Evolutionary conservation across 2,113 vertebrate species (phyloP), one percentile per base, ranked within the genome.

Genomic region (Aptenodytes forsteri): DNA sequence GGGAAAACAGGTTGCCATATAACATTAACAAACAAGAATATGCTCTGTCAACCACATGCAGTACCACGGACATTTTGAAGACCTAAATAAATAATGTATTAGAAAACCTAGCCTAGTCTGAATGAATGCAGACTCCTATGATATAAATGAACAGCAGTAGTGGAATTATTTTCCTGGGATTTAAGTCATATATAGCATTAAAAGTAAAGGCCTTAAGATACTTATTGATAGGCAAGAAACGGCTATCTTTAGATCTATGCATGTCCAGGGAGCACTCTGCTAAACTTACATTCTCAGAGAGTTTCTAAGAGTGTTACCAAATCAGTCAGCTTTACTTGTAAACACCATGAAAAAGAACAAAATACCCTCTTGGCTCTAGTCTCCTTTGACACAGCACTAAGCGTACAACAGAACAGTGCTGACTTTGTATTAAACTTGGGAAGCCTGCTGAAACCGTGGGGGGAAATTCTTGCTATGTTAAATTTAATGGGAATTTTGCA

Each of bases 21-120:
- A 95, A 54, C 89, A 89, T 73, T 95, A 98, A 97, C 89, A 96
- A 94, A 93, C 62, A 98, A 84, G 93, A 97, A 96, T 72, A 95
- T 44, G 73, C 90, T 91, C 86, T 83, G 85, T 95, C 93, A 97
- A 94, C 80, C 77, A 75, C 79, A 87, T 25, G 71, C 78, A 79
- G 69, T n/a, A 90, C 56, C 42, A 90, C 66, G 95, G 93, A 92
- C 77, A 94, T 94, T 93, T 46, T 96, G 79, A 97, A 97, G 66
- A 78, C 55, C 90, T 91, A 84, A 93, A 96, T 97, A 97, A 98
- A 97, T 97, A 97, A 97, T 95, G 56, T 77, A 97, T 95, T 93
- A 93, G 94, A 93, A 97, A 95, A 93, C 66, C 76, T 52, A 91
- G 59, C 46, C 77, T 25, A 56, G 49, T 66, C 67, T 93, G 92